Base-by-base conservation (phyloP, 1,140 invertebrate genomes). In the Drosophila funebris region DNA sequence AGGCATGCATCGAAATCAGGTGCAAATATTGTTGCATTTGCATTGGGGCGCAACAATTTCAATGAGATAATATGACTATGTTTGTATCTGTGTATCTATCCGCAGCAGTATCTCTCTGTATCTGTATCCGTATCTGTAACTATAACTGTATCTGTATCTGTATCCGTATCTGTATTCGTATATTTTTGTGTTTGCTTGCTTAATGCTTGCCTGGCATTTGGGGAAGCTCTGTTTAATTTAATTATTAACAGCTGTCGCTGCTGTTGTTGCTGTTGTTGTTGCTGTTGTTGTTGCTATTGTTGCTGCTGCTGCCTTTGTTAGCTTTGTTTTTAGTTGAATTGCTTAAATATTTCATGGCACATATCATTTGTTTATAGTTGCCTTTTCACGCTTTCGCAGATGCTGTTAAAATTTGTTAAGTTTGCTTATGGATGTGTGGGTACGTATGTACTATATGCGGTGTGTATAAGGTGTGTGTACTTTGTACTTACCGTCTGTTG, bases 11-110 rank as follows among this genome's bases (percentile, higher is more conserved):
- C 56, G 46, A 69, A 82, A 87, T 87, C 78, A 87, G 82, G 74
- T 88, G 82, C 83, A 88, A 85, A 85, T 87, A 87, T 85, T 85
- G 71, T 87, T 85, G 73, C 64, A 87, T 87, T 85, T 85, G 48
- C 73, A 66, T 46, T 63, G 72, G 41, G 57, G 60, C 48, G 54
- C 31, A 39, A 53, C 64, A 58, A 53, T 74, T 76, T 64, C 36
- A 22, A 7, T 13, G 29, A 16, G 29, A 61, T 70, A 62, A 69
- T 46, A 58, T 44, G 37, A 41, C 53, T 75, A 58, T 61, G 33
- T 29, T 29, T 58, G 4, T 52, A 29, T 54, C 24, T n/a, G 22
- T 53, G 20, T 29, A 48, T 46, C 44, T 56, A 58, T 70, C 46
- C 24, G 50, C 27, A 8, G 44, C 7, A 6, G n/a, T 24, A 18